Percentiles rank a stretch among this genome's conserved stretches.
phyloP scores from a whole-genome alignment of 1,140 invertebrate species.

The Psix sp. region DNA sequence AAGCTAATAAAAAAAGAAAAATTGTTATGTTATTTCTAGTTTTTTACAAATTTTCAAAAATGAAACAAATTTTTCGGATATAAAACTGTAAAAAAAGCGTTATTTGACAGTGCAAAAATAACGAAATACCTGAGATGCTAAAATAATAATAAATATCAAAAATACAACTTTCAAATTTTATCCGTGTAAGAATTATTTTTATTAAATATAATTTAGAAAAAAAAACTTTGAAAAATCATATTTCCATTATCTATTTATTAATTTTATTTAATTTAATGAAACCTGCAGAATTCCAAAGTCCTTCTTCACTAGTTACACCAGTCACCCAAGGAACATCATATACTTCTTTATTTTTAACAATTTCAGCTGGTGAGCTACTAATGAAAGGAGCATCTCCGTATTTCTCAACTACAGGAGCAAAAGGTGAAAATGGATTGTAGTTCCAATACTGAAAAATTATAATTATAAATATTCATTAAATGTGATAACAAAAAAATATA shows the following conservation, averaged over 20 bases:
- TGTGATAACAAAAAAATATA: conserved; percentile 17
- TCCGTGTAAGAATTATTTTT: no score
- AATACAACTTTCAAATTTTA: no score
- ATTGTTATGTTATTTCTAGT: conserved; percentile 5
- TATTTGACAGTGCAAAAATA: no score
- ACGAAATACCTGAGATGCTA: no score
- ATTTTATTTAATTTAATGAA: no score
- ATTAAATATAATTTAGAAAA: no score
- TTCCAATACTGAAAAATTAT: conserved; percentile 72
- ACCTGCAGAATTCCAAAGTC: conserved; percentile 81
- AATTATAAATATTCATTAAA: conserved; percentile 5
- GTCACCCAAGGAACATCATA: conserved; percentile 80
- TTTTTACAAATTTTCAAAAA: neutral
- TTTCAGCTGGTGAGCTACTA: conserved; percentile 77
- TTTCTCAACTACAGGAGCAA: conserved; percentile 80
- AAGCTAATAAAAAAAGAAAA: conserved; percentile 74
- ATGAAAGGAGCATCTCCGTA: conserved; percentile 78
- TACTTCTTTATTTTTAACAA: conserved; percentile 75
- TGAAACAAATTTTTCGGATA: no score
- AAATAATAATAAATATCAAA: no score
- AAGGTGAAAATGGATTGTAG: conserved; percentile 81
- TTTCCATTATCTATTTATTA: no score
- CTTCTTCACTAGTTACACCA: conserved; percentile 79
- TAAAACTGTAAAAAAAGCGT: no score
- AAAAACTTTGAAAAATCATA: no score